phyloP scores from a whole-genome alignment of 2,888 invertebrate species.

The Stratiomys singularior region DNA sequence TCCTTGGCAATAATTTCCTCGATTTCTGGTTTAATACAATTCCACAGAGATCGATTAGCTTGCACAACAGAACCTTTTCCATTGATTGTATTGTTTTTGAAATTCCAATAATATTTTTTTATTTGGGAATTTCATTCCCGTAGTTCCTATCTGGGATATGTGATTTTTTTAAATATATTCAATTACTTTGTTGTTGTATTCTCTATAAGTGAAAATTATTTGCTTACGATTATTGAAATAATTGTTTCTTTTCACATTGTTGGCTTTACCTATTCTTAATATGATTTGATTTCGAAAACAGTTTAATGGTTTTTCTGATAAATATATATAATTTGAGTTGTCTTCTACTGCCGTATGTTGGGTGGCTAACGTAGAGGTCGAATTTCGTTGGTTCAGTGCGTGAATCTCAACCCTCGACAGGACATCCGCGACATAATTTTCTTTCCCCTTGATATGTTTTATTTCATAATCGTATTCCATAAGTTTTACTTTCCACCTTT shows the following conservation, averaged over 20 bases:
- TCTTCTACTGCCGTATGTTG: conserved; percentile 26
- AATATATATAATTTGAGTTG: conserved; percentile 10
- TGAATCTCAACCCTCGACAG: conserved; percentile 17
- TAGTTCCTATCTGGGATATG: conserved; percentile 8
- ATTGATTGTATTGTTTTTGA: conserved; percentile 9
- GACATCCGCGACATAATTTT: conserved; percentile 22
- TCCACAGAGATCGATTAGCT: conserved; percentile 12
- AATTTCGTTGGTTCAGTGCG: conserved; percentile 9
- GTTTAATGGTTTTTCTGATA: conserved; percentile 30
- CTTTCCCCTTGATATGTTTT: conserved; percentile 24
- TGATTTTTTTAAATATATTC: conserved; percentile 26
- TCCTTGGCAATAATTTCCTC: conserved; percentile 24
- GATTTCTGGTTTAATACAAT: conserved; percentile 16
- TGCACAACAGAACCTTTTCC: conserved; percentile 17
- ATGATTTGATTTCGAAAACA: conserved; percentile 14
- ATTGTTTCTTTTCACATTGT: conserved; percentile 25
- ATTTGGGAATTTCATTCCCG: conserved; percentile 23
- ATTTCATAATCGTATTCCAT: conserved; percentile 30
- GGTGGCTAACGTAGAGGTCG: conserved; percentile 2
- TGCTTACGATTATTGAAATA: conserved; percentile 24
- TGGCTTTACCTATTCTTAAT: conserved; percentile 19
- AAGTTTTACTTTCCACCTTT: no score
- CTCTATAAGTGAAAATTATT: conserved; percentile 29
- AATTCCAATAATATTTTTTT: conserved; percentile 11
- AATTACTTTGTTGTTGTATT: conserved; percentile 18